Evolutionary conservation across 35 echinoderm and acorn worm species (phyloP).

Genomic region (Apostichopus japonicus): DNA sequence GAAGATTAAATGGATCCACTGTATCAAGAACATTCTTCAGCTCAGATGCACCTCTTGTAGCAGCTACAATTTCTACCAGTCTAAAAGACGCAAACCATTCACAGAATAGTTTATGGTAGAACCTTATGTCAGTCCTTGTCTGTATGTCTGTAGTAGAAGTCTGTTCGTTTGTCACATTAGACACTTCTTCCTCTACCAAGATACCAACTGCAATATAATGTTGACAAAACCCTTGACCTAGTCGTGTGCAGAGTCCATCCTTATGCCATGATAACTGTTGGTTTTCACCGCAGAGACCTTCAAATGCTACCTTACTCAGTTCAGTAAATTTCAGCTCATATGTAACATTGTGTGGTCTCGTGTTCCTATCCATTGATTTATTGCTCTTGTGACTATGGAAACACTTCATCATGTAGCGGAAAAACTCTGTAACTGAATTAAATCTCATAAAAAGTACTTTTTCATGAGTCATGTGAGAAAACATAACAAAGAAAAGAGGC

Average conservation of each 20-base stretch:
- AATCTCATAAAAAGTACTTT: background rate
- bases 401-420: background rate
- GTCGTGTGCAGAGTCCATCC: background rate
- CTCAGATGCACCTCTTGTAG: no score
- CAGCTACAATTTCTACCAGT: no score
- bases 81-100: no score
- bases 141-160: no score
- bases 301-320: background rate
- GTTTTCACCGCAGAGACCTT: background rate
- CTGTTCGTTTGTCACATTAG: no score
- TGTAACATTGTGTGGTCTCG: background rate
- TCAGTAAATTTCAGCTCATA: background rate
- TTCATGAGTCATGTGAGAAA: constrained; percentile 11
- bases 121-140: no score
- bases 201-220: background rate
- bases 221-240: background rate
- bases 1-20: no score
- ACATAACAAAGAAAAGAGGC: background rate
- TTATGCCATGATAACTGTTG: background rate
- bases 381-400: background rate
- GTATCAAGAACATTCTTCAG: no score
- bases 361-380: background rate
- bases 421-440: background rate
- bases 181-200: background rate
- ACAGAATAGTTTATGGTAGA: no score